Evolutionary conservation across 2,888 invertebrate species (phyloP), one percentile per base, ranked within the genome.

Genomic region (Danaus chrysippus): DNA sequence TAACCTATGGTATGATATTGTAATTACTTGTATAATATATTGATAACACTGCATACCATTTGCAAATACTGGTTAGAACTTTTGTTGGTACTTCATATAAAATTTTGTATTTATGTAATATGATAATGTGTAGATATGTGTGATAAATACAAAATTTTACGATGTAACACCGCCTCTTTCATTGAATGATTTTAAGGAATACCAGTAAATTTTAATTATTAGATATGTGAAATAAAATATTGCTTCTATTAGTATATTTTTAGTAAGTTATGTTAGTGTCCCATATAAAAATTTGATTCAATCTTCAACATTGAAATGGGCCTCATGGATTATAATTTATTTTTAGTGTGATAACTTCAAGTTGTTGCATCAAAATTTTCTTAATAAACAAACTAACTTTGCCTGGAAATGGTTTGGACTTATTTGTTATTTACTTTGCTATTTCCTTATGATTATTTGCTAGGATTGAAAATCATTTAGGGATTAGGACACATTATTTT

Each of bases 61-160:
- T 87, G 86, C 85, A 82, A 87, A 84, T 88, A 86, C 84, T 86
- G 91, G 89, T 90, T 87, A 86, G 87, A 86, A 87, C 85, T 91
- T 89, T 88, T 80, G 87, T 91, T 91, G 87, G 83, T 84, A 87
- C 81, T 76, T 78, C 79, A 76, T 83, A 87, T 91, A 91, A 91
- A 91, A 91, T 91, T 91, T 91, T 91, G 91, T 91, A 91, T 91
- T 91, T 91, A 91, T 91, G 85, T 87, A 87, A 88, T 91, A 88
- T 87, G 86, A 84, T 86, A 87, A 91, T 86, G 83, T 91, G 91
- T 91, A 91, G 91, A 91, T 91, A 91, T 87, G 82, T 86, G 87
- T 87, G 83, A 88, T 87, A 91, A 91, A 91, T 91, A 91, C 91
- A 91, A 91, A 91, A 91, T 91, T 91, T 91, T 91, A 91, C 88